phyloP scores from a whole-genome alignment of 1,140 invertebrate species.

The Cephus cinctus region DNA sequence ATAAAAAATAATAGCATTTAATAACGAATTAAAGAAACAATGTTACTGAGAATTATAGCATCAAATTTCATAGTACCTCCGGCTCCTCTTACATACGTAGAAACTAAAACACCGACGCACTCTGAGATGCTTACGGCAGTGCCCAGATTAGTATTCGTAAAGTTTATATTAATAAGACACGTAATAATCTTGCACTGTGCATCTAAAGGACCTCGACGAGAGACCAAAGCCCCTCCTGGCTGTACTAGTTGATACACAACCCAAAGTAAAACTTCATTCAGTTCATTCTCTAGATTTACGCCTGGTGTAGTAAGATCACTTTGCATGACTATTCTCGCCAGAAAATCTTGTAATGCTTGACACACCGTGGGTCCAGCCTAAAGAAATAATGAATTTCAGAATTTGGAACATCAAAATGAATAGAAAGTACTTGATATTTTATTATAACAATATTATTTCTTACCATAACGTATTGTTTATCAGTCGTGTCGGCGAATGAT shows the following conservation, averaged over 20 bases:
- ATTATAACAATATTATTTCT: slow-evolving; percentile 21
- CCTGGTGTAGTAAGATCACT: slow-evolving; percentile 64
- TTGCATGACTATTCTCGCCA: slow-evolving; percentile 68
- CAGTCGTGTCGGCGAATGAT: slow-evolving; percentile 53
- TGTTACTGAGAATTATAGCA: neutral
- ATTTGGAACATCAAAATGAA: slow-evolving; percentile 8
- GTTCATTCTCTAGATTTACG: slow-evolving; percentile 60
- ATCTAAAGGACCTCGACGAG: slow-evolving; percentile 76
- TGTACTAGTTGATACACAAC: slow-evolving; percentile 71
- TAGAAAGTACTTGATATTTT: slow-evolving; percentile 7
- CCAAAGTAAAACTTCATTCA: slow-evolving; percentile 70
- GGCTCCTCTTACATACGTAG: slow-evolving; percentile 42
- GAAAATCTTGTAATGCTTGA: slow-evolving; percentile 70
- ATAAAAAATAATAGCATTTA: slow-evolving; percentile 11
- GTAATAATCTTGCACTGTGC: slow-evolving; percentile 75
- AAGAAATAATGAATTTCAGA: slow-evolving; percentile 25
- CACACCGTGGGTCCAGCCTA: slow-evolving; percentile 80
- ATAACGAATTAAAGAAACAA: neutral
- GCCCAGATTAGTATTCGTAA: slow-evolving; percentile 67
- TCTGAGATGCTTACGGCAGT: slow-evolving; percentile 75
- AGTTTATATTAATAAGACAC: slow-evolving; percentile 66
- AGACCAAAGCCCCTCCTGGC: slow-evolving; percentile 68
- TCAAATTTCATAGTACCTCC: slow-evolving; percentile 30
- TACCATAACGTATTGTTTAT: slow-evolving; percentile 58
- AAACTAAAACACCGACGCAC: slow-evolving; percentile 62